Evolutionary conservation across 2,888 invertebrate genomes (phyloP).

Genomic region (Euzophera pinguis): DNA sequence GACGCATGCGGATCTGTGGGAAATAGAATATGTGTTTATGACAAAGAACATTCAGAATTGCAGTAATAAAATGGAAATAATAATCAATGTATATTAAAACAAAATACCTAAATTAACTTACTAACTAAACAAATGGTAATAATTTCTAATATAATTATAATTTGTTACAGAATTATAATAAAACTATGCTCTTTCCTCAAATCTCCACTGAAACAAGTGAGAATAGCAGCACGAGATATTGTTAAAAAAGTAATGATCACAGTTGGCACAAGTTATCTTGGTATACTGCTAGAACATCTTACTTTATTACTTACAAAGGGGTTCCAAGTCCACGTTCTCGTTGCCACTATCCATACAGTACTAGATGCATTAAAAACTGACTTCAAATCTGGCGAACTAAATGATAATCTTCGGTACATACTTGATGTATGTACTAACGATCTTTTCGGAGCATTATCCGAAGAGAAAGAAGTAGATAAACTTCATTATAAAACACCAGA

Average conservation of each 20-base stretch:
- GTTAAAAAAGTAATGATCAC: conserved; percentile 93
- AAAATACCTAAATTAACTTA: background rate
- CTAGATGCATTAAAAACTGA: conserved; percentile 84
- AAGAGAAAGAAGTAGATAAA: conserved; percentile 95
- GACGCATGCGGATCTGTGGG: too few relatives aligned
- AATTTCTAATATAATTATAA: conserved; percentile 9
- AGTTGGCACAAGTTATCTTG: conserved; percentile 90
- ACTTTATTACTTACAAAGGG: conserved; percentile 90
- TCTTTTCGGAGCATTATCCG: conserved; percentile 91
- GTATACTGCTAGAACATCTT: conserved; percentile 89
- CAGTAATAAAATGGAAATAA: too few relatives aligned
- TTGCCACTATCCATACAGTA: conserved; percentile 92
- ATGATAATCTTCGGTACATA: conserved; percentile 86
- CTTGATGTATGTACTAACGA: conserved; percentile 92
- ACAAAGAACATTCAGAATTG: too few relatives aligned
- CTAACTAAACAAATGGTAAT: background rate
- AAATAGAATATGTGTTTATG: too few relatives aligned
- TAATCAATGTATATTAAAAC: too few relatives aligned
- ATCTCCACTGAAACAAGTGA: conserved; percentile 92
- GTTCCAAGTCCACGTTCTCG: conserved; percentile 96
- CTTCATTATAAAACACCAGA: conserved; percentile 90
- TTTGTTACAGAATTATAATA: conserved; percentile 84
- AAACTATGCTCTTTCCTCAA: conserved; percentile 95
- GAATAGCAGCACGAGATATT: conserved; percentile 92
- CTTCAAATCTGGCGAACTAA: conserved; percentile 89